Base-by-base conservation (phyloP, 2,113 vertebrate genomes). In the Gnathonemus longibarbis region DNA sequence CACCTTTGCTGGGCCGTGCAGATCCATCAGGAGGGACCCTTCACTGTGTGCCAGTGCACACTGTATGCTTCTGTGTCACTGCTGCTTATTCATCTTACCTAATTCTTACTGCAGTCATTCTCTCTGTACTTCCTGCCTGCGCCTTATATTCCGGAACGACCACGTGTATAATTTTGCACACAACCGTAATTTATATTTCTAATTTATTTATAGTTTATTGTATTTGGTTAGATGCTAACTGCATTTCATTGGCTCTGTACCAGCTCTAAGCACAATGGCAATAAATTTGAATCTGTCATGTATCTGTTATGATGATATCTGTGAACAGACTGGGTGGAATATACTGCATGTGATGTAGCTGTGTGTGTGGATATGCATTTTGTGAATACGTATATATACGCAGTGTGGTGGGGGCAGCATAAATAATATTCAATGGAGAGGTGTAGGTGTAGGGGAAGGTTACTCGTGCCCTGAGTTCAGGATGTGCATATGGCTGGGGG, bases 401-500 rank as follows among this genome's bases (percentile, higher is more conserved):
- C 3, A n/a, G 31, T 88, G 0, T 50, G 27, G 21, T 35, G n/a
- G 50, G 46, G 74, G 49, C 91, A 89, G 50, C 89, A 53, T 88
- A 84, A 91, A 90, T 90, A 92, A 88, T 88, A 56, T 27, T 45
- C 17, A 56, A 52, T 27, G 48, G 84, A 27, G 48, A 27, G 17
- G 48, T 21, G 31, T 53, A 56, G 49, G 27, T 5, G 24, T 42
- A 9, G 58, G 48, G n/a, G 74, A 70, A 42, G 52, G 27, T 87
- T 58, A 42, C 27, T 19, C 48, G 58, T 89, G 84, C 56, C 48
- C 8, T 74, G 45, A 13, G 56, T 87, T 66, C 83, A 58, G 31
- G 84, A 90, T 70, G n/a, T 96, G 95, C 93, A 91, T 88, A 91
- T 89, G 87, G 90, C 89, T 89, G 52, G 52, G 50, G 50, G 3